Base-by-base conservation (phyloP, 2,113 vertebrate species). In the Anarrhichthys ocellatus region DNA sequence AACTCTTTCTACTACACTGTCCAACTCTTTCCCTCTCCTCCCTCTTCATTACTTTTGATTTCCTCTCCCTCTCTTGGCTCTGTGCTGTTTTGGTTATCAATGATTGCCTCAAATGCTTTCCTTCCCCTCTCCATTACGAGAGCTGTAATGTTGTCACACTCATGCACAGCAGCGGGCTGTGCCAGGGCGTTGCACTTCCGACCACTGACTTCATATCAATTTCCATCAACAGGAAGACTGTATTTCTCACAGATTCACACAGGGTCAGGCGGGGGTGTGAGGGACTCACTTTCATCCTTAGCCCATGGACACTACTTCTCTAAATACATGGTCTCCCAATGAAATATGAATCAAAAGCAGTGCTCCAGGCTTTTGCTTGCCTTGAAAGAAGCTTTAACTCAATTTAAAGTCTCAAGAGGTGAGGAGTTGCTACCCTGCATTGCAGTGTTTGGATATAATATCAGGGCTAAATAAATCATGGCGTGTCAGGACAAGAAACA, bases 71-170 rank as follows among this genome's bases (percentile, higher is more conserved):
- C 73, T 83, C 68, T 80, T 58, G 66, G 76, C 71, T 75, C 38
- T 2, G 20, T 75, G 78, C 83, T 87, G 86, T 90, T 93, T 83
- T 90, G 78, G 70, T 87, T 83, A 88, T 90, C 81, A 69, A 58
- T 75, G 76, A 90, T 86, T 83, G 84, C 83, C 80, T 75, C 80
- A 64, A 86, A 84, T 68, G 72, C 76, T 62, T 85, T 89, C 82
- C 89, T 90, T 88, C 68, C 91, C 70, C 38, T 81, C 87, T 79
- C 74, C 59, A 81, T 87, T 78, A 75, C 29, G 15, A 87, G 84
- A 64, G 86, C 79, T 84, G 78, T 84, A 82, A 89, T 90, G 88
- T 77, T 82, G 91, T 82, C 86, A 78, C 87, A 70, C 86, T 75
- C 61, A 48, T 73, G 59, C 74, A 29, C 80, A 84, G 87, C 78